A percentile compares a stretch with the other conserved stretches of the same genome.
These are phyloP conservation scores for Nannospalax galili DNA, from an alignment of 2,113 vertebrate species.

Conservation along the genomic window DNA sequence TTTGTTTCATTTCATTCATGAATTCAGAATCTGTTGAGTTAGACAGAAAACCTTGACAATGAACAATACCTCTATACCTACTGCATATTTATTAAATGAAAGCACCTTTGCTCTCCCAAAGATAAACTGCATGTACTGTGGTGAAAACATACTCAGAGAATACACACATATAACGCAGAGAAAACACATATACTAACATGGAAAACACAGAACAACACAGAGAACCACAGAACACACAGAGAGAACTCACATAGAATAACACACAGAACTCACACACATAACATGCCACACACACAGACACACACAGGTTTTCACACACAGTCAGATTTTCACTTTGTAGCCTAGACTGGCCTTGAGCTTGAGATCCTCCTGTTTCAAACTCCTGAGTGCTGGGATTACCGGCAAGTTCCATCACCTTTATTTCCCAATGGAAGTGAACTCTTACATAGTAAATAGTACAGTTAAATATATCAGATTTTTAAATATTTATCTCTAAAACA, in stretches of 20 bases:
- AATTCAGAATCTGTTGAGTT: slow-evolving; percentile 35
- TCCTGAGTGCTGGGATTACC: background rate
- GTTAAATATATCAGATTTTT: slow-evolving; percentile 30
- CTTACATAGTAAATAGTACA: background rate
- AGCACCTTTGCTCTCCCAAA: background rate
- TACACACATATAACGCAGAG: background rate
- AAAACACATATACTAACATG: background rate
- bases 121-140: background rate
- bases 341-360: background rate
- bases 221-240: too few relatives aligned
- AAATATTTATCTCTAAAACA: slow-evolving; percentile 35
- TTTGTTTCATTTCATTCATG: slow-evolving; percentile 23
- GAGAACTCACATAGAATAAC: too few relatives aligned
- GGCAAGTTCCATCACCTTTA: background rate
- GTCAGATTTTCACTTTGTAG: background rate
- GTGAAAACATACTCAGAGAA: background rate
- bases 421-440: background rate
- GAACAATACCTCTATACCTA: background rate
- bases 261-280: too few relatives aligned
- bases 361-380: background rate
- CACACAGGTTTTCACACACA: too few relatives aligned
- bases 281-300: too few relatives aligned
- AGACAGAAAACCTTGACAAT: slow-evolving; percentile 9
- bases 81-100: background rate
- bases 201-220: too few relatives aligned